Evolutionary conservation across 2,888 invertebrate genomes (phyloP).

Genomic region (Eupithecia exiguata): DNA sequence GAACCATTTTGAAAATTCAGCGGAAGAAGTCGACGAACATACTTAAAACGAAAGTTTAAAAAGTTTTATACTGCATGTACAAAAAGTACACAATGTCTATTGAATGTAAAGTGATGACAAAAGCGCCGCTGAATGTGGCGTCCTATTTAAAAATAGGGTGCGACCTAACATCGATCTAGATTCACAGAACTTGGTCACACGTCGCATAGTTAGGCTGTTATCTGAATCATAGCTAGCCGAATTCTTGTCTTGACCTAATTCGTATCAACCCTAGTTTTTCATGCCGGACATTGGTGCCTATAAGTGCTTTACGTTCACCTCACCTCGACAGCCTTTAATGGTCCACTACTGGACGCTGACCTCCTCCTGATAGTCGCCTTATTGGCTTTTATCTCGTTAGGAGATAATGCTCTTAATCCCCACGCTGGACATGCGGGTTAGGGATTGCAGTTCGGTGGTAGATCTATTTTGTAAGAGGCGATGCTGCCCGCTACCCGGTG

Average conservation of each 20-base stretch:
- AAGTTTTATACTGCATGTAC: not conserved
- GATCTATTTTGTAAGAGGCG: too few relatives aligned
- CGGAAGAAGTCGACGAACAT: too few relatives aligned
- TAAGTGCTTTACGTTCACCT: too few relatives aligned
- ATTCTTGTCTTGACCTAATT: constrained; percentile 9
- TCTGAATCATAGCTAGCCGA: not conserved
- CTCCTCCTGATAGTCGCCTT: too few relatives aligned
- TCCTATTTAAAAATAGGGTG: constrained; percentile 57
- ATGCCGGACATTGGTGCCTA: not conserved
- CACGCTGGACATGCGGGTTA: too few relatives aligned
- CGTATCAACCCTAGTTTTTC: not conserved
- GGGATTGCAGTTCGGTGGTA: too few relatives aligned
- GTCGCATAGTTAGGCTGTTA: constrained; percentile 43
- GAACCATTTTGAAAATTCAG: too few relatives aligned
- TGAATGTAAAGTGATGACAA: constrained; percentile 36
- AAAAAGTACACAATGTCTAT: constrained; percentile 6
- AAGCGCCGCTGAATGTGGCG: constrained; percentile 45
- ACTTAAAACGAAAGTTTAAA: not conserved
- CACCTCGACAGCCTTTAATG: too few relatives aligned
- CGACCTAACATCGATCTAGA: constrained; percentile 65
- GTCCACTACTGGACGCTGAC: too few relatives aligned
- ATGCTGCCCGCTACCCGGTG: too few relatives aligned
- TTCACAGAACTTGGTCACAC: constrained; percentile 45
- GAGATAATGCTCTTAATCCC: too few relatives aligned
- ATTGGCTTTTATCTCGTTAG: too few relatives aligned